Evolutionary conservation across 2,113 vertebrate species (phyloP), one percentile per base, ranked within the genome.

Genomic region (Macroglossus sobrinus): DNA sequence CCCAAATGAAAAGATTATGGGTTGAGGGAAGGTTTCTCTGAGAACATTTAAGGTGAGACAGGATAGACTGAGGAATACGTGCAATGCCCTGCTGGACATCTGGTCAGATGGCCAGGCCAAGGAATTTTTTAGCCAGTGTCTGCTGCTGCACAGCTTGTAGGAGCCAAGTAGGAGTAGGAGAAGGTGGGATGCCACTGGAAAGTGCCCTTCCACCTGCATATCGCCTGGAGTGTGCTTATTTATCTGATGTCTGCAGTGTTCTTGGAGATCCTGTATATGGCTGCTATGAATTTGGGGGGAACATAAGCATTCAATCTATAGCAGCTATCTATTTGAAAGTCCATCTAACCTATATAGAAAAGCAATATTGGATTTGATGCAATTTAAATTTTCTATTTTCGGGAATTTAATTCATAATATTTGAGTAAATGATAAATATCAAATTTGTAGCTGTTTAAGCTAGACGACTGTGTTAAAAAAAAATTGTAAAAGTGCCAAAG

Each of bases 181-280:
- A 99, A 99, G 98, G 98, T 99, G 3, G 99, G 98, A 96, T 98
- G 98, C 57, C 98, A 98, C 55, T 97, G 98, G 74, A 99, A 99
- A 91, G 99, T 99, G 61, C 99, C 99, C 0, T 99, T 99, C 98
- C 99, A 99, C 97, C 99, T 99, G 98, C 99, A 99, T 98, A 99
- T 99, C 97, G 97, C 98, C 97, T 99, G 80, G 99, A 99, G 95
- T 99, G 99, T 66, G 99, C 99, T 89, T 99, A 99, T 99, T 87
- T 99, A 99, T 88, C 98, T 99, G 98, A 99, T 99, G 91, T 99
- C 99, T 0, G 99, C 99, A 63, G 99, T 99, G 99, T 97, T 99
- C 92, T 97, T 99, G 92, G 99, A 99, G 98, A 99, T 99, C 96
- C 99, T 99, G 13, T 99, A 99, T 98, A 99, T 99, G 99, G 99